Evolutionary conservation across 1,140 invertebrate species (phyloP), one percentile per base, ranked within the genome.

Genomic region (Trachymyrmex septentrionalis): DNA sequence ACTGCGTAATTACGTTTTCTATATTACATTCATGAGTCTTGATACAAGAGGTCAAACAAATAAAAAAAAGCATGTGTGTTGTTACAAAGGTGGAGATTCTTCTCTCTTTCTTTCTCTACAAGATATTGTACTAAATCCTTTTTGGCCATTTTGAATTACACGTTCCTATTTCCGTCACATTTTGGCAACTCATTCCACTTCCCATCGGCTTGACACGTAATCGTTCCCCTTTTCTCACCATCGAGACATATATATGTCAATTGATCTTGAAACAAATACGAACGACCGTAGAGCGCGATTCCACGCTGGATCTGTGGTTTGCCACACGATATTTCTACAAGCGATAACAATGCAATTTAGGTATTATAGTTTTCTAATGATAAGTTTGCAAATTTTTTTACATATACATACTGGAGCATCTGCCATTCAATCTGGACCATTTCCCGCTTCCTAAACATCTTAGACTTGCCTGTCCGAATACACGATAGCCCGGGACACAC

Each of bases 361-460:
- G 7, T 24, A 50, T 9, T 27, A 5, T 5, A 30, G 10, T 78
- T 7, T 7, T 10, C 1, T 67, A 4, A 19, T 24, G 4, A 16
- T 19, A 14, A 73, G 48, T 14, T 16, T 12, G 19, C 3, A 59
- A 59, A 12, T 3, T 48, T 12, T 21, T 34, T 86, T 44, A 66
- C 19, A 14, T 85, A 38, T 69, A 85, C 94, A 94, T 93, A 96
- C 96, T 94, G 30, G 94, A 90, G 91, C 97, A 97, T 92, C 93
- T 94, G 77, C 96, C 96, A 48, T 89, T 89, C 19, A 96, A 95
- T 85, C 91, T 89, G 3, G 95, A 95, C 97, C 97, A 97, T 30
- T 93, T 95, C 27, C 95, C 95, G 85, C 93, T 95, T 6, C 94
- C 85, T 14, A 95, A 90, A 93, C 97, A 97, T 12, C 92, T 92